Evolutionary conservation across 35 echinoderm and acorn worm species (phyloP), one percentile per base, ranked within the genome.

Genomic region (Hemicentrotus pulcherrimus): DNA sequence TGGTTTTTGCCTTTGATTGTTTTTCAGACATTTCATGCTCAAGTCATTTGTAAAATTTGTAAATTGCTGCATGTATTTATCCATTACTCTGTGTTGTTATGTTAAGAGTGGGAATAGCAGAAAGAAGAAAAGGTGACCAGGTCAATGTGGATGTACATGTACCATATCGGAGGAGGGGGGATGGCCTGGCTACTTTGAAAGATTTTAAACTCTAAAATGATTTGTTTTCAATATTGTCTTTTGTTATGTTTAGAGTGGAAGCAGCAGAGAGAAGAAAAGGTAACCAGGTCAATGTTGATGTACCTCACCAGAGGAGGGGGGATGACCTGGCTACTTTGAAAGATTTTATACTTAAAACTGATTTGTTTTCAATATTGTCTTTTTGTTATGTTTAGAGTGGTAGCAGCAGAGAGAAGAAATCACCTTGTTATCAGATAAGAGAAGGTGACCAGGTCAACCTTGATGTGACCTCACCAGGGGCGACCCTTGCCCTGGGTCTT

Each of bases 381-480:
- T 65, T 5, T 12, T 31, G 47, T 32, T 65, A 31, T 46, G 31
- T 31, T 7, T 48, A 97, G 96, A 97, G 65, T 47, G 97, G 95
- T 2, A 32, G 60, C 33, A 61, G 88, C 88, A 95, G 85, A 70
- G 97, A 97, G 95, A 96, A 96, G 95, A 97, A 97, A 33, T 99
- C 98, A 10, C 97, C 98, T 19, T 97, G 98, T 91, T 99, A 99
- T 94, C 98, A 99, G 91, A 99, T 99, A 31, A 95, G 96, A 45
- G 98, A 99, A 95, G 98, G 98, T 14, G 98, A 99, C 86, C 98
- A 99, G 86, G 98, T 99, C 78, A 99, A 99, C 85, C 92, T 97
- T 4, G 97, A 98, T 46, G 97, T 99, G n/a, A 99, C 98, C 31
- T 99, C 98, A 92, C 98, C 98, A 9, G 98, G 98, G 1, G 98